These are phyloP conservation scores for Luidia sarsii DNA, from an alignment of 53 echinoderm and acorn worm genomes.

Conservation along the genomic window DNA sequence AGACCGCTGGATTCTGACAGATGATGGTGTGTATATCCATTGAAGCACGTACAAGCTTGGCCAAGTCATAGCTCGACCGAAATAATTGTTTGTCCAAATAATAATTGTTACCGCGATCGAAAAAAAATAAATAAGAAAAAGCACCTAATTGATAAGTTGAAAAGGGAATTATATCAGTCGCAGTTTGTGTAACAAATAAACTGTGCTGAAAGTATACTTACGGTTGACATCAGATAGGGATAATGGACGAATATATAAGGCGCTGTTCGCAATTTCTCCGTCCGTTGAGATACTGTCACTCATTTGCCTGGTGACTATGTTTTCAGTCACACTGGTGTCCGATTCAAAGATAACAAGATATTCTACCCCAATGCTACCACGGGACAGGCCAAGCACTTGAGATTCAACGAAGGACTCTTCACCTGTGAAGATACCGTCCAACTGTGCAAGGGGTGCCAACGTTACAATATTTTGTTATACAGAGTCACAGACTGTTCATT, in stretches of 20 bases:
- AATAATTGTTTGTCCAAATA: no score
- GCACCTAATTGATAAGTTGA: no score
- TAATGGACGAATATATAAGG: slow-evolving; percentile 40
- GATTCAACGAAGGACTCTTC: slow-evolving; percentile 56
- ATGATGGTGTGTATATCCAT: no score
- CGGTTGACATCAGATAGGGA: slow-evolving; percentile 30
- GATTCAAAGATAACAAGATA: slow-evolving; percentile 12
- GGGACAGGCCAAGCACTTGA: slow-evolving; percentile 30
- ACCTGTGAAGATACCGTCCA: slow-evolving; percentile 48
- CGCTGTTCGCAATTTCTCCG: slow-evolving; percentile 30
- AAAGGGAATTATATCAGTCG: no score
- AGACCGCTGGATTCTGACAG: no score
- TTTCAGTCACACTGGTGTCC: slow-evolving; percentile 11
- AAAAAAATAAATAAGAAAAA: background rate
- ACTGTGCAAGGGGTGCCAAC: no score
- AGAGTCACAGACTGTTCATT: no score
- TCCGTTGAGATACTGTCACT: slow-evolving; percentile 10
- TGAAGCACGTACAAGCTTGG: no score
- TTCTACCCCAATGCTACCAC: slow-evolving; percentile 62
- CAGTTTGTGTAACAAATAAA: no score
- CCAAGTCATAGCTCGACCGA: no score
- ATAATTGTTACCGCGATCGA: no score
- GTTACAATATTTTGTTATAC: no score
- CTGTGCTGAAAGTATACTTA: slow-evolving; percentile 22
- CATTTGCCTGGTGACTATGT: slow-evolving; percentile 31